Conservation (phyloP, 2,797 vertebrate genomes). For the Gymnocypris eckloni region DNA sequence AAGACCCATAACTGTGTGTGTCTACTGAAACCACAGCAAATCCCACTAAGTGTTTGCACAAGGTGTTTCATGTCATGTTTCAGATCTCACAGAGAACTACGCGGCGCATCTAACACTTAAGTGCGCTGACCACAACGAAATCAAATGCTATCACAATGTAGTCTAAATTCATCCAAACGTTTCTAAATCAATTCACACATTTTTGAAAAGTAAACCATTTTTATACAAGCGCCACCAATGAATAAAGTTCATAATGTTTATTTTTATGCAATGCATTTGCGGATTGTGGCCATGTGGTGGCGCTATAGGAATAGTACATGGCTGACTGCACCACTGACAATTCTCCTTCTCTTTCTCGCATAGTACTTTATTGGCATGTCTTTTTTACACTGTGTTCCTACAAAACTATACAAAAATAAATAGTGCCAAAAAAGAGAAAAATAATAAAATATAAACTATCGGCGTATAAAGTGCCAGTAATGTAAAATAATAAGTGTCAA, state of each 20-base stretch:
- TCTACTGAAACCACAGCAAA: neutral
- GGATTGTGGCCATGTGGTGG: constrained; percentile 22
- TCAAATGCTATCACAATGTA: neutral
- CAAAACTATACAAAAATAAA: neutral
- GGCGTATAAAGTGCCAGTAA: neutral
- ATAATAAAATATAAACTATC: neutral
- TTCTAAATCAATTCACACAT: neutral
- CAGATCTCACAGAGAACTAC: neutral
- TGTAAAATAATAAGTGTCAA: neutral
- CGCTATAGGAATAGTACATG: constrained; percentile 38
- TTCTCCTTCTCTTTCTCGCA: neutral
- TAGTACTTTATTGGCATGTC: neutral
- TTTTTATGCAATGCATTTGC: neutral
- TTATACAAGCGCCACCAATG: neutral
- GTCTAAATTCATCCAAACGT: neutral
- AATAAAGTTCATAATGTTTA: neutral
- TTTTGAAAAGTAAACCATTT: neutral
- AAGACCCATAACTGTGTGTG: neutral
- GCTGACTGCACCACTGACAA: neutral
- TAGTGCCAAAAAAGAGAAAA: neutral
- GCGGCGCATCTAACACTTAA: neutral
- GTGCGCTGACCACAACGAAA: neutral
- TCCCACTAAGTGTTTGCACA: neutral
- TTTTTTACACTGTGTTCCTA: neutral
- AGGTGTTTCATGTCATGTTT: neutral